These are phyloP conservation scores for Chrysogorgia sp. DNA, from an alignment of 92 coral and sea anemone species.

Conservation along the genomic window DNA sequence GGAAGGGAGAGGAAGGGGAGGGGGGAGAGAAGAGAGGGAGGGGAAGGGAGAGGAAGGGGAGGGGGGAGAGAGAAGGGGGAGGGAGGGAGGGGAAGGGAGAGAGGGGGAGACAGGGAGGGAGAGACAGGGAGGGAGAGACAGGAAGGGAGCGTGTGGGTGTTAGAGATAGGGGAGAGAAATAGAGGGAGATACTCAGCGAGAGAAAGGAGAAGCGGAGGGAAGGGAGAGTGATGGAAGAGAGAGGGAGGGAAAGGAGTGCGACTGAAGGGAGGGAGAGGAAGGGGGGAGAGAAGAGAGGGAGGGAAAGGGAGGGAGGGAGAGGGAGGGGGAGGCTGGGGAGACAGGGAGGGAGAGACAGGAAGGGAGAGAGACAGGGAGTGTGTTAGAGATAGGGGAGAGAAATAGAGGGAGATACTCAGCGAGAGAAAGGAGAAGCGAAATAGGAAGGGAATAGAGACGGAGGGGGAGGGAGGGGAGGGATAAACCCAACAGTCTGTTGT, in stretches of 20 bases:
- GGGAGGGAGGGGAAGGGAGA: background rate
- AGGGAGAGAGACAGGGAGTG: background rate
- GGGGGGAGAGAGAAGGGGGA: background rate
- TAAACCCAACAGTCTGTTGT: no score
- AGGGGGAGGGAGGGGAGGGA: background rate
- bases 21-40: background rate
- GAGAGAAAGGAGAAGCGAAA: background rate
- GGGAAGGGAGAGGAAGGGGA: background rate
- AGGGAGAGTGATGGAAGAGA: background rate
- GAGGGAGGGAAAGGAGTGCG: background rate
- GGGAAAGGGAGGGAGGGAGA: no score
- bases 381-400: background rate
- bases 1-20: background rate
- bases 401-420: background rate
- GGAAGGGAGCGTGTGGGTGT: background rate
- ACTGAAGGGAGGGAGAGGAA: background rate
- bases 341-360: background rate
- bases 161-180: background rate
- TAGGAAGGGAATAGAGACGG: background rate
- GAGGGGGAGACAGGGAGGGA: background rate
- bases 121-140: slow-evolving; percentile 1
- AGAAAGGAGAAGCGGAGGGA: background rate
- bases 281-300: background rate
- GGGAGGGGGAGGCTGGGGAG: background rate
- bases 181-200: background rate